Base-by-base conservation (phyloP, 2,888 invertebrate species). In the Plagiodera versicolora region DNA sequence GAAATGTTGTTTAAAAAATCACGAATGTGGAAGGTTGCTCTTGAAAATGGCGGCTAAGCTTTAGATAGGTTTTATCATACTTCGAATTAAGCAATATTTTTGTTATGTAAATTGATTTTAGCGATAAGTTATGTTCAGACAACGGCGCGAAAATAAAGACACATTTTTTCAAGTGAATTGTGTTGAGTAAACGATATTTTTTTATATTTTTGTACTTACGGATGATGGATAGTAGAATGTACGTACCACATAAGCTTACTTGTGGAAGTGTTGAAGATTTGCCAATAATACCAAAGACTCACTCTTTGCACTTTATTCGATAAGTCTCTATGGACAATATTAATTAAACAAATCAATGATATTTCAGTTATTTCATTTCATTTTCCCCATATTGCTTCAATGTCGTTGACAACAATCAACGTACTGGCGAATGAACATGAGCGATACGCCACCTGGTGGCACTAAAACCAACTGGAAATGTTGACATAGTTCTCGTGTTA, bases 231-330 rank as follows among this genome's bases (percentile, higher is more conserved):
- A 52, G 50, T 58, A 49, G 45, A 51, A 28, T 35, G 18, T 51
- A 60, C n/a, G 46, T 20, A 51, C 32, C 11, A 11, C 32, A 10
- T 9, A 10, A 32, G 32, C 32, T 9, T 32, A 2, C 11, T 10
- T 32, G 6, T 32, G 32, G 48, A 56, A 60, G 45, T 62, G 63
- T 63, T 68, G 65, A 66, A 70, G 64, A 67, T 68, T 74, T 74
- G 75, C 75, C 75, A 74, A 74, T 68, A 68, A 73, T 73, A 72
- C 75, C 75, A 75, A 75, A 75, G 75, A 75, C 44, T 50, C n/a
- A 56, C 53, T 57, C 61, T 61, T 61, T 61, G 61, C 57, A 57
- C 44, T 57, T 49, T n/a, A n/a, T n/a, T n/a, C n/a, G n/a, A n/a
- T n/a, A n/a, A n/a, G n/a, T n/a, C n/a, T n/a, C n/a, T n/a, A n/a